Base-by-base conservation (phyloP, 1,140 invertebrate species). In the Adoxophyes honmai region DNA sequence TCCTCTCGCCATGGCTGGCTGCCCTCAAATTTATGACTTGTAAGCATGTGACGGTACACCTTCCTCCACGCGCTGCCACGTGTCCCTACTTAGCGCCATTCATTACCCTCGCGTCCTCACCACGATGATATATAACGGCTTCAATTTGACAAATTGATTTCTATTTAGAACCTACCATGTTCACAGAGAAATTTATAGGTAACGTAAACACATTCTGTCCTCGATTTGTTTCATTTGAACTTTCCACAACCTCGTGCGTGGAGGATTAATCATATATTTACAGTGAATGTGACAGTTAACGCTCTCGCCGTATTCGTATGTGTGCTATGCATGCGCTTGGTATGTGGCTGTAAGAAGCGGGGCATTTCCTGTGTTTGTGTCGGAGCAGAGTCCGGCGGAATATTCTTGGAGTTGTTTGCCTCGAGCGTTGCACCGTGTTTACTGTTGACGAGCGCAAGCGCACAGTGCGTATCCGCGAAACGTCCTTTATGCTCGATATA, bases 311-410 rank as follows among this genome's bases (percentile, higher is more conserved):
- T 65, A 60, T 65, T 70, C 56, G 44, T 57, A 60, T 59, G 64
- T 66, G 52, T 59, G 52, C 67, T n/a, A 62, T 61, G 64, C 64
- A 62, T 60, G 60, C 73, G 61, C 66, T 68, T 48, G 21, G 64
- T 65, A 44, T 59, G 51, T 59, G 61, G 70, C 59, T 55, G 55
- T 55, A 71, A 62, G 59, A 67, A 66, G 64, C 59, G 61, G 66
- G 58, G 66, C 73, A 75, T 78, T 80, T 84, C 77, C 73, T 59
- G 48, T 64, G 57, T 61, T 61, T 38, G 55, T 66, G 55, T 69
- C 64, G 59, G 55, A 70, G 34, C 76, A 73, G 73, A 82, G 77
- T 82, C 72, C 75, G 80, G 55, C 67, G 74, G 78, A 82, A 83
- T 82, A 75, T 86, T 82, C 77, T 81, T 55, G 66, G 65, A 66